These are phyloP conservation scores for Alcis repandata DNA, from an alignment of 2,888 invertebrate genomes.

Conservation along the genomic window DNA sequence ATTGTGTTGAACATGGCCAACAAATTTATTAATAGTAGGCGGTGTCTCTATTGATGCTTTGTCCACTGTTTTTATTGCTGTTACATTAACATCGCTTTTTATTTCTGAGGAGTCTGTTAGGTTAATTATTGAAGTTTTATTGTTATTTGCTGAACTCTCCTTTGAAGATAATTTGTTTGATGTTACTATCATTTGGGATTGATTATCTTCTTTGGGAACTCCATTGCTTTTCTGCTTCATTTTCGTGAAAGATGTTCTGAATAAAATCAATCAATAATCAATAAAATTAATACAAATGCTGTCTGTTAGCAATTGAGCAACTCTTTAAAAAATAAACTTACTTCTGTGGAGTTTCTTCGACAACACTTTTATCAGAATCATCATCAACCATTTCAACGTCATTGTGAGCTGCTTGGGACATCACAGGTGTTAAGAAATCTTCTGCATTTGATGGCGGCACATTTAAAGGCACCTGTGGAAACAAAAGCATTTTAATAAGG, in stretches of 20 bases:
- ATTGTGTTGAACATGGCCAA: conserved; percentile 70
- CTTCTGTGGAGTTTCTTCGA: conserved; percentile 84
- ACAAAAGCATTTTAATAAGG: neutral
- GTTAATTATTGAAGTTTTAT: conserved; percentile 61
- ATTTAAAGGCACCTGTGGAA: conserved; percentile 40
- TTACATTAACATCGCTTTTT: conserved; percentile 56
- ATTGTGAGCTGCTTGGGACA: conserved; percentile 46
- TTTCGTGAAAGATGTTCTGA: conserved; percentile 66
- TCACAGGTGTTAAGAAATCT: conserved; percentile 64
- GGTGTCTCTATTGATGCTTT: conserved; percentile 69
- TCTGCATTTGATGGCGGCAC: conserved; percentile 48
- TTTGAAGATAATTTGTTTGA: conserved; percentile 40
- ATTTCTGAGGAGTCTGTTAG: conserved; percentile 62
- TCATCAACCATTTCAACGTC: conserved; percentile 55
- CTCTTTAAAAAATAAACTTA: conserved; percentile 51
- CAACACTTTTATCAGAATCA: conserved; percentile 74
- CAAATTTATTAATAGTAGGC: conserved; percentile 72
- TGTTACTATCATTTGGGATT: conserved; percentile 49
- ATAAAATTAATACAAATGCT: neutral
- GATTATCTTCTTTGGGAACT: conserved; percentile 40
- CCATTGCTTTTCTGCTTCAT: conserved; percentile 55
- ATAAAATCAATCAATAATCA: conserved; percentile 46
- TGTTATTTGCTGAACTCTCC: conserved; percentile 40
- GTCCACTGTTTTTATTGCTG: conserved; percentile 53
- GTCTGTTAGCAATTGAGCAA: neutral